Evolutionary conservation across 2,113 vertebrate species (phyloP).

Genomic region (Strix aluco): DNA sequence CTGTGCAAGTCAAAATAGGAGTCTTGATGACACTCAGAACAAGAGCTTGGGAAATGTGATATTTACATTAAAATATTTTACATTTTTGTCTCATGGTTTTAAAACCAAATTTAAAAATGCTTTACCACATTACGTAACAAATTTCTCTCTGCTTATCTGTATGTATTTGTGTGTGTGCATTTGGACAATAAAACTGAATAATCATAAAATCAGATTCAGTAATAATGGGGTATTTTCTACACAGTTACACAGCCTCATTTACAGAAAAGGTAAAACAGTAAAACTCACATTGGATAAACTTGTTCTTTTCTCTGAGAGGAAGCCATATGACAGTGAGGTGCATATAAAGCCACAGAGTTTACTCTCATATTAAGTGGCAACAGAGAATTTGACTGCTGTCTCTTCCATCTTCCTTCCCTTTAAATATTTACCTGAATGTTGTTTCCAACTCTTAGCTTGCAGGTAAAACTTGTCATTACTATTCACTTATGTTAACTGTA

Average conservation of each 20-base stretch:
- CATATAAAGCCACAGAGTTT: not conserved
- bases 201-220: constrained; percentile 16
- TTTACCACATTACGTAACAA: constrained; percentile 17
- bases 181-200: constrained; percentile 20
- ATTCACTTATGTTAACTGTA: not conserved
- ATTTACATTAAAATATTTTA: constrained; percentile 72
- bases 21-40: constrained; percentile 53
- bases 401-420: not conserved
- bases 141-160: constrained; percentile 8
- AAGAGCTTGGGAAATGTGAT: constrained; percentile 71
- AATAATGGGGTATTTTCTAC: not conserved
- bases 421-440: not conserved
- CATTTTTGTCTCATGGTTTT: constrained; percentile 64
- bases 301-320: not conserved
- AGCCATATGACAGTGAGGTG: not conserved
- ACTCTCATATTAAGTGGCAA: not conserved
- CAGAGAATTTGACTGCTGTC: not conserved
- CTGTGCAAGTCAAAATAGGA: constrained; percentile 58
- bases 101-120: constrained; percentile 5
- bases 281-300: not conserved
- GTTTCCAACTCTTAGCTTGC: not conserved
- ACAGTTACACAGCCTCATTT: not conserved
- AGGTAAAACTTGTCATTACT: not conserved
- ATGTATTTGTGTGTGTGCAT: not conserved
- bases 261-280: constrained; percentile 11